Evolutionary conservation across 1,140 invertebrate species (phyloP).

Genomic region (Leptopilina boulardi): DNA sequence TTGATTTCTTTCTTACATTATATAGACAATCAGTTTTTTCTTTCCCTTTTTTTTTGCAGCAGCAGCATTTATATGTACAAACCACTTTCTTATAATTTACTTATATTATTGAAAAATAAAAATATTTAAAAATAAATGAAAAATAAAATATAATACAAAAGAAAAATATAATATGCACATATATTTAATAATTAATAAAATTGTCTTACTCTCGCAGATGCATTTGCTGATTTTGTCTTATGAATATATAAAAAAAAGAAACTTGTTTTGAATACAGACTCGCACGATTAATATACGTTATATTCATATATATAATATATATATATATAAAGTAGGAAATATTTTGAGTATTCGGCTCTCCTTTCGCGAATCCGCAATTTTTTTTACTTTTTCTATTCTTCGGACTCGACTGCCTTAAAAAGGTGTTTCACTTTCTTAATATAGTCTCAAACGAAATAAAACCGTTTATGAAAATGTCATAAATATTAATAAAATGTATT

Average conservation of each 20-base stretch:
- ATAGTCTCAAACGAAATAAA: too few relatives aligned
- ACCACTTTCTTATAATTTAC: constrained; percentile 53
- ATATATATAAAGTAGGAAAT: constrained; percentile 73
- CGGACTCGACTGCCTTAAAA: constrained; percentile 14
- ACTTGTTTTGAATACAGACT: constrained; percentile 64
- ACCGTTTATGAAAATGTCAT: too few relatives aligned
- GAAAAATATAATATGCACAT: not conserved
- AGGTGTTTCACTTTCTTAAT: too few relatives aligned
- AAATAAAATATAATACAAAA: not conserved
- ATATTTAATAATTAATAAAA: constrained; percentile 24
- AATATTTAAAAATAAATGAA: constrained; percentile 4
- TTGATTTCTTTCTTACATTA: constrained; percentile 70
- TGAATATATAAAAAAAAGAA: constrained; percentile 75
- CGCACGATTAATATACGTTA: constrained; percentile 58
- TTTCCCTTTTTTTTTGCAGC: constrained; percentile 46
- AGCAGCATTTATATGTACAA: constrained; percentile 67
- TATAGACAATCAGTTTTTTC: constrained; percentile 63
- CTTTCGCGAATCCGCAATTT: constrained; percentile 46
- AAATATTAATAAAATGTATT: too few relatives aligned
- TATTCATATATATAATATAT: constrained; percentile 62
- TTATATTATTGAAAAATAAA: constrained; percentile 9
- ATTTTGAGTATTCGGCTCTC: constrained; percentile 70
- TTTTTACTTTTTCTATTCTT: constrained; percentile 33
- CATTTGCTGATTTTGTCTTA: constrained; percentile 42
- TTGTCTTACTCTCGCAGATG: constrained; percentile 30